phyloP scores from a whole-genome alignment of 1,140 invertebrate species.

The Antheraea pernyi region DNA sequence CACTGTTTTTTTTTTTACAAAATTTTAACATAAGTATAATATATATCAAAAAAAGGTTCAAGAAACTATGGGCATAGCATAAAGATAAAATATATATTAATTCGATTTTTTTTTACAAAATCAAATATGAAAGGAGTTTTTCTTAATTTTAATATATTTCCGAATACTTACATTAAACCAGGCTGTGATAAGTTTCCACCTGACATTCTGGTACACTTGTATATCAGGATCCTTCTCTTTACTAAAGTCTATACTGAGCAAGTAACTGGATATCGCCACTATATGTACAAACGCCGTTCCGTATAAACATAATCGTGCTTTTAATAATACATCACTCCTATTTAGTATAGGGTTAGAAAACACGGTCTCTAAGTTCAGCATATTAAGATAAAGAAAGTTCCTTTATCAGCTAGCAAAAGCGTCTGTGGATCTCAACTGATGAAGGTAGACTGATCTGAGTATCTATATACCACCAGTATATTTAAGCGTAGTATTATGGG shows the following conservation, averaged over 20 bases:
- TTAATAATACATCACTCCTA: slow-evolving; percentile 26
- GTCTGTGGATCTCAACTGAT: not conserved
- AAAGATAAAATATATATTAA: no score
- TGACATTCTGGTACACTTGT: slow-evolving; percentile 28
- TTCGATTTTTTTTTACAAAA: no score
- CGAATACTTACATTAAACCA: slow-evolving; percentile 41
- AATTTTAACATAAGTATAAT: no score
- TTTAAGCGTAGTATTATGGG: slow-evolving; percentile 13
- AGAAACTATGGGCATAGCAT: no score
- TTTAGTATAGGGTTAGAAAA: slow-evolving; percentile 19
- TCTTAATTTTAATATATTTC: slow-evolving; percentile 2
- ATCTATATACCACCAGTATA: not conserved
- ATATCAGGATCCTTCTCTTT: slow-evolving; percentile 26
- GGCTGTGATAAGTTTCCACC: slow-evolving; percentile 36
- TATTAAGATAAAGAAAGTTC: slow-evolving; percentile 9
- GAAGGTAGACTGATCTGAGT: slow-evolving; percentile 4
- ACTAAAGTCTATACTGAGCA: slow-evolving; percentile 35
- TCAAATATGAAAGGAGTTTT: no score
- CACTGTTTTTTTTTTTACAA: no score
- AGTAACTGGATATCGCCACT: slow-evolving; percentile 15
- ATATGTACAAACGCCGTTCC: slow-evolving; percentile 25
- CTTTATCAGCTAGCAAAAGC: not conserved
- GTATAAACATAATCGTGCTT: slow-evolving; percentile 33
- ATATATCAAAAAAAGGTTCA: no score
- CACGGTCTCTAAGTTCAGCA: slow-evolving; percentile 22